These are phyloP conservation scores for Phodopus roborovskii DNA, from an alignment of 2,113 vertebrate species.

Conservation along the genomic window DNA sequence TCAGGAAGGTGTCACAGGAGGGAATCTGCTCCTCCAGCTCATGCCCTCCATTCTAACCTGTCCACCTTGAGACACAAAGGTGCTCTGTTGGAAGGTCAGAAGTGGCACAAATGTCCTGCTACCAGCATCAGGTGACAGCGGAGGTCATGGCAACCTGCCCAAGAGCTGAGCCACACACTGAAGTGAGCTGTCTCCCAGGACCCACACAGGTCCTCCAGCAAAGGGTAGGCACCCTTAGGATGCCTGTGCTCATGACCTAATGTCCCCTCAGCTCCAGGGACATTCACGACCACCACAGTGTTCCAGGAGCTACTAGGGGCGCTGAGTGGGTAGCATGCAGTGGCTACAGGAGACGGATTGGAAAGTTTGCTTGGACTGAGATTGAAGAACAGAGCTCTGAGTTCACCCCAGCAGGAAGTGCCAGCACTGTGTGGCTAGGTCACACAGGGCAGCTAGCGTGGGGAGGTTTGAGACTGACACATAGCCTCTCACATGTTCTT, in stretches of 20 bases:
- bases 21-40: neutral
- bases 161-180: neutral
- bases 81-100: neutral
- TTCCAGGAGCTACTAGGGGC: neutral
- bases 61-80: slow-evolving; percentile 1
- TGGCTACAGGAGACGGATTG: neutral
- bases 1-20: neutral
- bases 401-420: neutral
- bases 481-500: neutral
- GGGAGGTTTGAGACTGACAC: neutral
- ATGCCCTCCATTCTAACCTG: neutral
- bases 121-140: slow-evolving; percentile 38
- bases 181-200: neutral
- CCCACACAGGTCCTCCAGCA: neutral
- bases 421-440: neutral
- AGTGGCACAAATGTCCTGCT: neutral
- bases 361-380: neutral
- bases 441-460: neutral
- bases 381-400: neutral
- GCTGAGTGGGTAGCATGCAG: neutral
- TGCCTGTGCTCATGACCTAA: neutral
- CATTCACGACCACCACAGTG: neutral
- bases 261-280: neutral
- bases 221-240: neutral
- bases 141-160: neutral